phyloP scores from a whole-genome alignment of 2,797 vertebrate species.

The Thunnus albacares region DNA sequence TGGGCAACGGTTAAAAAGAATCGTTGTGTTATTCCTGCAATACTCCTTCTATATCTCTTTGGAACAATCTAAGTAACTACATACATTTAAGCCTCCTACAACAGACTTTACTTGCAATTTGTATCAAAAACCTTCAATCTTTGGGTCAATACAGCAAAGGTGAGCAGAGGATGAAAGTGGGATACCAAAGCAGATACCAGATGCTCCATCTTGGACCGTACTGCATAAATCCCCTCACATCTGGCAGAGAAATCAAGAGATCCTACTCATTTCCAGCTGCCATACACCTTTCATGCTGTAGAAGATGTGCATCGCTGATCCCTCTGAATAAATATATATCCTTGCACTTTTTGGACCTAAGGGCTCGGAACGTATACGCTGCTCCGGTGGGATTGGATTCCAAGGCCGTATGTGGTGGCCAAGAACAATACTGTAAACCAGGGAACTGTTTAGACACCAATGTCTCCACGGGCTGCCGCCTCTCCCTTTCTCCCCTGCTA shows the following conservation, averaged over 20 bases:
- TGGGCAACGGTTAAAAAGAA: slow-evolving; percentile 7
- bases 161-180: slow-evolving; percentile 53
- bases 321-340: slow-evolving; percentile 75
- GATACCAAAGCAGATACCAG: slow-evolving; percentile 72
- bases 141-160: slow-evolving; percentile 45
- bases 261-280: slow-evolving; percentile 66
- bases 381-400: slow-evolving; percentile 69
- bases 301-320: slow-evolving; percentile 65
- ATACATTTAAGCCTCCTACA: slow-evolving; percentile 17
- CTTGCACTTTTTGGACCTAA: slow-evolving; percentile 66
- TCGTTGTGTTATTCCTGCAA: not conserved
- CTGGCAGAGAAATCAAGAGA: slow-evolving; percentile 76
- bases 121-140: slow-evolving; percentile 25
- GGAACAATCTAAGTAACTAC: slow-evolving; percentile 10
- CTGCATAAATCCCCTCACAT: slow-evolving; percentile 74
- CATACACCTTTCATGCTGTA: slow-evolving; percentile 57
- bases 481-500: slow-evolving; percentile 51
- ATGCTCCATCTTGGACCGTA: slow-evolving; percentile 62
- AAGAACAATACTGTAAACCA: slow-evolving; percentile 78
- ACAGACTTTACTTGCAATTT: slow-evolving; percentile 33
- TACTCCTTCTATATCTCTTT: not conserved
- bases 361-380: slow-evolving; percentile 53
- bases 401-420: slow-evolving; percentile 54
- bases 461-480: slow-evolving; percentile 60
- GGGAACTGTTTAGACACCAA: slow-evolving; percentile 67